These are phyloP conservation scores for Philonicus albiceps DNA, from an alignment of 2,888 invertebrate species.

Conservation along the genomic window DNA sequence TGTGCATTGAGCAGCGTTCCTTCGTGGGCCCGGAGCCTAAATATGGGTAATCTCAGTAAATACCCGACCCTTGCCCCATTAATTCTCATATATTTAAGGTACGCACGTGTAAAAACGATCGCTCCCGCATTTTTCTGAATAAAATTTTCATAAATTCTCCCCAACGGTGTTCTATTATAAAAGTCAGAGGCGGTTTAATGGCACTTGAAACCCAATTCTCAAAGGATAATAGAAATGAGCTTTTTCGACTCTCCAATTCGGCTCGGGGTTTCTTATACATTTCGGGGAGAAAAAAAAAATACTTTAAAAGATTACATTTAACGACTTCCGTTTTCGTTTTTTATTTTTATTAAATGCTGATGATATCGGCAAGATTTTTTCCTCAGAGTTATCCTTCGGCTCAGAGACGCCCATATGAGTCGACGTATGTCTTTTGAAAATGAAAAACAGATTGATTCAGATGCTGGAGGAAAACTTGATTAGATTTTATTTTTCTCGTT, in stretches of 20 bases:
- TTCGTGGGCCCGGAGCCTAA: neutral
- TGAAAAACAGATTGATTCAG: neutral
- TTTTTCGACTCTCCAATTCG: neutral
- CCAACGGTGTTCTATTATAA: conserved; percentile 21
- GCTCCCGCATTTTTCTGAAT: conserved; percentile 4
- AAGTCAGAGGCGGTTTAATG: conserved; percentile 20
- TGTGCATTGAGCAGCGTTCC: neutral
- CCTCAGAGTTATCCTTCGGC: neutral
- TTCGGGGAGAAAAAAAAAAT: neutral
- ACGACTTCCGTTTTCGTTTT: neutral
- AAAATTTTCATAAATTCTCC: conserved; percentile 35
- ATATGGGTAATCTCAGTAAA: neutral
- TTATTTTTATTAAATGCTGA: neutral
- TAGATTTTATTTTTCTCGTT: neutral
- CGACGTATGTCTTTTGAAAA: neutral
- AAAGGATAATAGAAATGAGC: conserved; percentile 33
- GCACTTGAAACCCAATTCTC: conserved; percentile 23
- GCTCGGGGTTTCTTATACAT: neutral
- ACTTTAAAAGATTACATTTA: neutral
- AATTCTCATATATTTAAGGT: neutral
- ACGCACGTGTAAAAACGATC: conserved; percentile 12
- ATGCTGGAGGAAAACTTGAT: neutral
- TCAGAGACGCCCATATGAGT: neutral
- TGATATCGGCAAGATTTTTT: neutral
- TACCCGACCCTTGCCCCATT: neutral